Conservation (phyloP, 2,888 invertebrate species). For the Protonemura montana region DNA sequence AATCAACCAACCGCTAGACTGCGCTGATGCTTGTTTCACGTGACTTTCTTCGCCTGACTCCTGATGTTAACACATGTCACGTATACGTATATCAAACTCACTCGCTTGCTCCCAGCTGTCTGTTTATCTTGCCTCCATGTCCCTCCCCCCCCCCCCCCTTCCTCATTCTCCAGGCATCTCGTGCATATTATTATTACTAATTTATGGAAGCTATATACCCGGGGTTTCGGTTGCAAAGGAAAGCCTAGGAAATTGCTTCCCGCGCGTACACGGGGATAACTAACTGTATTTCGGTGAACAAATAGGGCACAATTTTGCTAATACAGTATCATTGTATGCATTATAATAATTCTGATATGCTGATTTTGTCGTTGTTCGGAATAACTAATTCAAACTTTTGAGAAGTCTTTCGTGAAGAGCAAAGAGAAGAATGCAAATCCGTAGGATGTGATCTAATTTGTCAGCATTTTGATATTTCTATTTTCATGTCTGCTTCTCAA, state of each 20-base stretch:
- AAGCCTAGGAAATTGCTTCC: background rate
- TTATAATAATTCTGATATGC: background rate
- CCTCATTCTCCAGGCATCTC: no score
- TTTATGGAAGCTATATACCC: background rate
- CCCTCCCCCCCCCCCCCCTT: no score
- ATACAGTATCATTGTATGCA: slow-evolving; percentile 12
- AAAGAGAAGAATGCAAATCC: slow-evolving; percentile 12
- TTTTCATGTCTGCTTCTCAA: background rate
- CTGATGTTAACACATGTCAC: background rate
- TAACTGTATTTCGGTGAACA: slow-evolving; percentile 7
- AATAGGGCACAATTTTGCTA: slow-evolving; percentile 12
- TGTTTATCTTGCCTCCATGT: background rate
- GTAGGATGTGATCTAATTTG: background rate
- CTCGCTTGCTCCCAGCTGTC: background rate
- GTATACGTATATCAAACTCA: background rate
- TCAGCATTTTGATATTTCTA: background rate
- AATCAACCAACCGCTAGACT: background rate
- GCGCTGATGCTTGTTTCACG: background rate
- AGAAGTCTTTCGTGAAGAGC: background rate
- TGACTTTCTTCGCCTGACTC: background rate
- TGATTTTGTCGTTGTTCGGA: slow-evolving; percentile 12
- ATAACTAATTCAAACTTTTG: background rate
- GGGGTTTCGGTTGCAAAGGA: background rate
- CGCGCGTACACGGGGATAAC: background rate
- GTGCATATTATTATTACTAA: slow-evolving; percentile 12